phyloP scores from a whole-genome alignment of 2,888 invertebrate genomes.

The Lottia gigantea region DNA sequence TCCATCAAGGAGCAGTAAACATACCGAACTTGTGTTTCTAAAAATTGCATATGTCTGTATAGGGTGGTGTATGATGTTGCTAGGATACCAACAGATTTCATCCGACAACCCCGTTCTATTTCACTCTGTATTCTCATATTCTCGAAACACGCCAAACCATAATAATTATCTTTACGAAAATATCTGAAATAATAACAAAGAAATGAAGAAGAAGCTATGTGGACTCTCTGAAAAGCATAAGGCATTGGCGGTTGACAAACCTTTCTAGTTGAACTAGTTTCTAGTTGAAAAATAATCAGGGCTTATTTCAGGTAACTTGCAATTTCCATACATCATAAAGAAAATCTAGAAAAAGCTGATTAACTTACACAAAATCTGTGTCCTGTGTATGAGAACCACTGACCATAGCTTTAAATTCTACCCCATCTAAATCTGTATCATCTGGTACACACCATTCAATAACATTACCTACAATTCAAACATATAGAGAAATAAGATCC shows the following conservation, averaged over 20 bases:
- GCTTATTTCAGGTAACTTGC: too few relatives aligned
- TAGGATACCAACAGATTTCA: conserved; percentile 69
- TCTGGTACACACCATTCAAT: conserved; percentile 69
- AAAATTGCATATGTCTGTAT: conserved; percentile 67
- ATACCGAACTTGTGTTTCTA: conserved; percentile 68
- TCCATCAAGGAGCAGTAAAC: neutral
- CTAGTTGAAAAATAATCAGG: too few relatives aligned
- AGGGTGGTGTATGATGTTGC: conserved; percentile 67
- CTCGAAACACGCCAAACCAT: conserved; percentile 69
- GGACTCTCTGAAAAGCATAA: neutral
- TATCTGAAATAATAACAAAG: conserved; percentile 56
- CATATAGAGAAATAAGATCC: neutral
- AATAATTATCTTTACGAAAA: conserved; percentile 66
- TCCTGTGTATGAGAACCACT: conserved; percentile 68
- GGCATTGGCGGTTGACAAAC: neutral
- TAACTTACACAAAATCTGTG: conserved; percentile 69
- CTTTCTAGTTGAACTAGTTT: too few relatives aligned
- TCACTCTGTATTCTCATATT: conserved; percentile 68
- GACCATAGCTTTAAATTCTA: conserved; percentile 70
- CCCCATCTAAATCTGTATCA: conserved; percentile 67
- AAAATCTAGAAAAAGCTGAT: too few relatives aligned
- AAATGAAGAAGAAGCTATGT: neutral
- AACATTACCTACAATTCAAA: conserved; percentile 64
- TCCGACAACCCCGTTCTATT: conserved; percentile 68
- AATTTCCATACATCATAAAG: too few relatives aligned